These are phyloP conservation scores for Oryzias dopingdopingensis DNA, from an alignment of 2,797 vertebrate genomes.

Conservation along the genomic window DNA sequence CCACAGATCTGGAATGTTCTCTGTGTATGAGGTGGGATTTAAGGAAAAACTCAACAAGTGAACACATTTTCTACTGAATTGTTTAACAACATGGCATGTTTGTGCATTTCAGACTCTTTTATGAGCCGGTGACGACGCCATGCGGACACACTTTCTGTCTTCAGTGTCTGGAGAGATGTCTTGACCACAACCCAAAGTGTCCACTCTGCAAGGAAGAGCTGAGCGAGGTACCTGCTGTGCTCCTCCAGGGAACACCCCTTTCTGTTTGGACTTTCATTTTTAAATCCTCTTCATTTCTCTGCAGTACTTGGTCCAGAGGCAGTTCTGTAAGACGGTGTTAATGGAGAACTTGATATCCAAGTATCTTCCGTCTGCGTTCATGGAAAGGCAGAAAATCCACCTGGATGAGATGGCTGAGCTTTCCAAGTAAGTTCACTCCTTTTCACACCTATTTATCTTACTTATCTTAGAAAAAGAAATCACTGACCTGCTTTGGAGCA, in stretches of 20 bases:
- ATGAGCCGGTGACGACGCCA: slow-evolving; percentile 88
- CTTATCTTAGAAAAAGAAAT: background rate
- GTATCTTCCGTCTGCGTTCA: slow-evolving; percentile 85
- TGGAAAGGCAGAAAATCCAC: slow-evolving; percentile 85
- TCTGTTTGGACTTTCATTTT: background rate
- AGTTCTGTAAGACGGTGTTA: slow-evolving; percentile 84
- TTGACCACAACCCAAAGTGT: slow-evolving; percentile 89
- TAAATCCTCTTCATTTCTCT: slow-evolving; percentile 9
- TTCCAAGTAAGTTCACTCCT: slow-evolving; percentile 59
- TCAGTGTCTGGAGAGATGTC: slow-evolving; percentile 90
- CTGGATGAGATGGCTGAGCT: slow-evolving; percentile 83
- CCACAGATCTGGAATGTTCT: slow-evolving; percentile 85
- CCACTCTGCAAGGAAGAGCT: slow-evolving; percentile 92
- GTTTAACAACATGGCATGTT: background rate
- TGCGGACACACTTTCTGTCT: slow-evolving; percentile 94
- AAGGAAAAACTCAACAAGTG: no score
- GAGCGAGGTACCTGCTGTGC: slow-evolving; percentile 18
- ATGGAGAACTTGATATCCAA: slow-evolving; percentile 85
- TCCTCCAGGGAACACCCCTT: background rate
- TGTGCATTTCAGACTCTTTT: slow-evolving; percentile 58
- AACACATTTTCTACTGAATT: no score
- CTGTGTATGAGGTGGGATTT: slow-evolving; percentile 86
- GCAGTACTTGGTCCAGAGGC: slow-evolving; percentile 87
- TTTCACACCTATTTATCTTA: slow-evolving; percentile 8
- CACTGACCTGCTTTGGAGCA: background rate